phyloP scores from a whole-genome alignment of 2,113 vertebrate species.

The Tachysurus fulvidraco region DNA sequence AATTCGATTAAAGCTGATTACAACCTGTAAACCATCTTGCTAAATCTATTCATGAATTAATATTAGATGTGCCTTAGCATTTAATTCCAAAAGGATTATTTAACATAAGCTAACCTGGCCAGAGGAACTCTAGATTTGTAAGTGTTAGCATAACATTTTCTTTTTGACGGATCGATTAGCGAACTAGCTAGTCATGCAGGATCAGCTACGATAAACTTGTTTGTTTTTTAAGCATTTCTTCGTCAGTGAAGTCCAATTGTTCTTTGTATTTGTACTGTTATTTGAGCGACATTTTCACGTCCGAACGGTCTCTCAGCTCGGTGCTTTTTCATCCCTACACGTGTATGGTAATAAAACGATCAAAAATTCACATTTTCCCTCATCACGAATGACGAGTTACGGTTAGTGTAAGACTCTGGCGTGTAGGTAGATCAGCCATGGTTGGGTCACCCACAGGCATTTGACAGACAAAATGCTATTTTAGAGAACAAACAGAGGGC shows the following conservation, averaged over 20 bases:
- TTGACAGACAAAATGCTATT: constrained; percentile 51
- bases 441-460: constrained; percentile 51
- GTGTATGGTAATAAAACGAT: not conserved
- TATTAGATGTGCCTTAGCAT: not conserved
- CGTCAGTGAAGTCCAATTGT: too few relatives aligned
- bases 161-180: not conserved
- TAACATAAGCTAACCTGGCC: not conserved
- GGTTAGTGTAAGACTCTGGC: not conserved
- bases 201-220: not conserved
- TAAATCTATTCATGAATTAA: not conserved
- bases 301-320: not conserved
- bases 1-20: not conserved
- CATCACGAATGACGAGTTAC: not conserved
- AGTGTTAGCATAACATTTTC: not conserved
- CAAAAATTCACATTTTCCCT: not conserved
- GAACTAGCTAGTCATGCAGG: not conserved
- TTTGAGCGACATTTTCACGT: not conserved
- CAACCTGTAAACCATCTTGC: not conserved
- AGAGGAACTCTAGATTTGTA: not conserved
- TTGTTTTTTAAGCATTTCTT: not conserved
- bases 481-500: constrained; percentile 56
- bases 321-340: not conserved
- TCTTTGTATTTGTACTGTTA: not conserved
- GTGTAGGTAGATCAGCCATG: not conserved
- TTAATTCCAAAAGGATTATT: not conserved